These are phyloP conservation scores for Trichacis sp. DNA, from an alignment of 2,888 invertebrate species.

Conservation along the genomic window DNA sequence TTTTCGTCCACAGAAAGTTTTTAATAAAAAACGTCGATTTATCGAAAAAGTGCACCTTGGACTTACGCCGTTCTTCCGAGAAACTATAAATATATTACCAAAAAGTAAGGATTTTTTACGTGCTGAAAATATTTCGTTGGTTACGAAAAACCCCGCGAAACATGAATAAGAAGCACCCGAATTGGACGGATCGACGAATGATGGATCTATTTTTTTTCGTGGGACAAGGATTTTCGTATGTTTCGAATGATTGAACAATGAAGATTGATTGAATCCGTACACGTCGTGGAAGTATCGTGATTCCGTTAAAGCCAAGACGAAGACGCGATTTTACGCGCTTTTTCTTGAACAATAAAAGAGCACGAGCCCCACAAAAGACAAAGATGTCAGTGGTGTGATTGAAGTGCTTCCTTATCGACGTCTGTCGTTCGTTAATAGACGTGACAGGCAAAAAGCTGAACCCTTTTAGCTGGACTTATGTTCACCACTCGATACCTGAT, in stretches of 20 bases:
- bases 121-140: too few species aligned
- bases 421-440: slow-evolving; percentile 33
- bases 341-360: slow-evolving; percentile 7
- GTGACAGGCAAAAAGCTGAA: slow-evolving; percentile 32
- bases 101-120: too few species aligned
- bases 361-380: slow-evolving; percentile 20
- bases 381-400: slow-evolving; percentile 30
- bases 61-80: too few species aligned
- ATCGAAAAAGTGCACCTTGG: too few species aligned
- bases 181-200: not conserved
- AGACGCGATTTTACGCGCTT: not conserved
- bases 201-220: too few species aligned
- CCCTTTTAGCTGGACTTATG: slow-evolving; percentile 34
- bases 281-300: not conserved
- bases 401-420: slow-evolving; percentile 41
- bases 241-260: not conserved
- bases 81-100: too few species aligned
- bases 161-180: not conserved
- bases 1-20: too few species aligned
- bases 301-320: not conserved
- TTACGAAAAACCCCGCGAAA: not conserved
- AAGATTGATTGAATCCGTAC: not conserved
- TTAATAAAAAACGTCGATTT: too few species aligned
- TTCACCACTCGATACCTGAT: slow-evolving; percentile 27
- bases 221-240: too few species aligned